A percentile compares a stretch with the other conserved stretches of the same genome.
Evolutionary conservation across 2,888 invertebrate species (phyloP).

Genomic region (Geotrupes spiniger): DNA sequence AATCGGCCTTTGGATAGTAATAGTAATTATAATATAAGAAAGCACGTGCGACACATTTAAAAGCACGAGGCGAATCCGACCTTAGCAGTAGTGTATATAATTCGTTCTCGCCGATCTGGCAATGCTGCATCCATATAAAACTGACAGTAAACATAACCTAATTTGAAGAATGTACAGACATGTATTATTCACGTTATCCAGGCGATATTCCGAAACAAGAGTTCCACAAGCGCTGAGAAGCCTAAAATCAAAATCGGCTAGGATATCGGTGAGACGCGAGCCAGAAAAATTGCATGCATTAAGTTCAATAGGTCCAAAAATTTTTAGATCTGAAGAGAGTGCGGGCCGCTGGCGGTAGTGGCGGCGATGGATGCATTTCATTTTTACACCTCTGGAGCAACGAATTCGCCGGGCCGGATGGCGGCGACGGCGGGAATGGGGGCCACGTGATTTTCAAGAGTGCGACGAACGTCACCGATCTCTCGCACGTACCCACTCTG

Average conservation of each 20-base stretch:
- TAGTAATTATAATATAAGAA: too few relatives aligned
- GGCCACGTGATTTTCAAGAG: conserved; percentile 90
- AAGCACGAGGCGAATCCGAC: too few relatives aligned
- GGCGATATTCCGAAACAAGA: conserved; percentile 15
- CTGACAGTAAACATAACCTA: too few relatives aligned
- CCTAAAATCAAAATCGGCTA: conserved; percentile 51
- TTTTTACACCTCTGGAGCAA: conserved; percentile 80
- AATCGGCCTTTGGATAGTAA: too few relatives aligned
- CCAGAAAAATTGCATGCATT: not conserved
- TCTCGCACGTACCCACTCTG: conserved; percentile 63
- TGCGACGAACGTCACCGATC: conserved; percentile 63
- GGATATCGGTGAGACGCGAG: conserved; percentile 44
- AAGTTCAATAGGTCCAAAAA: conserved; percentile 37
- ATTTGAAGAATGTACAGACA: too few relatives aligned
- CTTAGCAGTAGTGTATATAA: too few relatives aligned
- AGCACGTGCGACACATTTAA: too few relatives aligned
- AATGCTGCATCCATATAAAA: too few relatives aligned
- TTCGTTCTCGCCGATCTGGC: too few relatives aligned
- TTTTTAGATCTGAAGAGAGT: conserved; percentile 73
- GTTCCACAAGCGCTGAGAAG: conserved; percentile 48
- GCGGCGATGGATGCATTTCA: conserved; percentile 90
- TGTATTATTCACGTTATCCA: too few relatives aligned
- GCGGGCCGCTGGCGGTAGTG: conserved; percentile 75
- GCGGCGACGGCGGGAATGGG: conserved; percentile 95
- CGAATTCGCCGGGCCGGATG: conserved; percentile 90